These are phyloP conservation scores for Drosophila formosana DNA, from an alignment of 2,888 invertebrate species.

Conservation along the genomic window DNA sequence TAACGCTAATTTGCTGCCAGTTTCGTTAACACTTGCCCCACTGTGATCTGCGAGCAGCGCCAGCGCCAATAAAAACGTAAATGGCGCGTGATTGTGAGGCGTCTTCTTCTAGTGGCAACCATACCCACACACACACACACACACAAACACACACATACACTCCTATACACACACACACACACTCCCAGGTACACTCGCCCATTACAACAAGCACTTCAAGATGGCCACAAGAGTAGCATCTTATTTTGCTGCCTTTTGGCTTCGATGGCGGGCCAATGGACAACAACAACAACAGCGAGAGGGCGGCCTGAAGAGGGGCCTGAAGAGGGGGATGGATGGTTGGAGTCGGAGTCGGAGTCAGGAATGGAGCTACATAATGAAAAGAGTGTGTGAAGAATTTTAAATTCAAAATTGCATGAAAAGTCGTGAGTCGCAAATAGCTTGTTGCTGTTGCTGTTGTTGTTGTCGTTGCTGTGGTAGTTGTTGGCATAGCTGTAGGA, in stretches of 20 bases:
- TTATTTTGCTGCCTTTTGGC: conserved; percentile 73
- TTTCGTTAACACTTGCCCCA: conserved; percentile 22
- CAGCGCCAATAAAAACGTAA: conserved; percentile 75
- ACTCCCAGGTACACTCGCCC: conserved; percentile 45
- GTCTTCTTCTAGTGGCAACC: conserved; percentile 65
- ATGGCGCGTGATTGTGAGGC: conserved; percentile 78
- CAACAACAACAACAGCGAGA: not conserved
- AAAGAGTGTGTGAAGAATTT: conserved; percentile 82
- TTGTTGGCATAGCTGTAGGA: conserved; percentile 56
- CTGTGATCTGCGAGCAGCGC: conserved; percentile 63
- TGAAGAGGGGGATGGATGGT: conserved; percentile 1
- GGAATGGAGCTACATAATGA: conserved; percentile 77
- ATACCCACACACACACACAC: conserved; percentile 26
- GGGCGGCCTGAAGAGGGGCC: not conserved
- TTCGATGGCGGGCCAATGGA: conserved; percentile 74
- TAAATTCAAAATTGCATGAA: conserved; percentile 82
- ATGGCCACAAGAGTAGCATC: conserved; percentile 80
- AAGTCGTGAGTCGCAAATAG: conserved; percentile 82
- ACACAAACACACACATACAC: conserved; percentile 22
- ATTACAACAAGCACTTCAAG: conserved; percentile 80
- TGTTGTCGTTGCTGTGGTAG: conserved; percentile 28
- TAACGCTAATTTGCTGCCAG: too few relatives aligned
- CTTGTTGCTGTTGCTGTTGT: conserved; percentile 59
- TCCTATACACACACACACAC: conserved; percentile 16
- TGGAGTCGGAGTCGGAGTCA: conserved; percentile 18